A percentile compares a stretch with the other conserved stretches of the same genome.
phyloP scores from a whole-genome alignment of 2,888 invertebrate species.

The Galerucella calmariensis region DNA sequence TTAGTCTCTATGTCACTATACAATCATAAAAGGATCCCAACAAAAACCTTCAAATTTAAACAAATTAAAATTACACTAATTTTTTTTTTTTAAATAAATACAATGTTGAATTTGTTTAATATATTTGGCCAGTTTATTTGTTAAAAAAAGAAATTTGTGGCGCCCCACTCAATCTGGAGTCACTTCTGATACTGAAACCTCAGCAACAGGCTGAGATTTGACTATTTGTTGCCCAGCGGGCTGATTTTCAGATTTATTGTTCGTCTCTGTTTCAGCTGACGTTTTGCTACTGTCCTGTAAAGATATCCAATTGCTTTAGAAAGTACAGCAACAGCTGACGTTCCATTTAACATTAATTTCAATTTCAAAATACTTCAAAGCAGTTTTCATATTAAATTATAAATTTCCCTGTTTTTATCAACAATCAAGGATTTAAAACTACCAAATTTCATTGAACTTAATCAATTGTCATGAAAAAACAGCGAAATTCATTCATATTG shows the following conservation, averaged over 20 bases:
- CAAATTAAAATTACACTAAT: slow-evolving; percentile 38
- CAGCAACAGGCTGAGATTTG: slow-evolving; percentile 54
- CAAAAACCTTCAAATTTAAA: slow-evolving; percentile 30
- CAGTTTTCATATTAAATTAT: slow-evolving; percentile 38
- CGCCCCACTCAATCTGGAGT: slow-evolving; percentile 50
- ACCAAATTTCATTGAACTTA: too few relatives aligned
- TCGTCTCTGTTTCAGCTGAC: slow-evolving; percentile 64
- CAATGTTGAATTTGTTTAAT: slow-evolving; percentile 27
- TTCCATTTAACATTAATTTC: slow-evolving; percentile 27
- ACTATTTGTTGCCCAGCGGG: slow-evolving; percentile 50
- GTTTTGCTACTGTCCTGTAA: slow-evolving; percentile 67
- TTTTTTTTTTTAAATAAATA: slow-evolving; percentile 26
- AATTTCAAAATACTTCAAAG: slow-evolving; percentile 36
- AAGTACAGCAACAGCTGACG: slow-evolving; percentile 41
- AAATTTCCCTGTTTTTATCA: slow-evolving; percentile 32
- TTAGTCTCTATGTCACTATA: slow-evolving; percentile 39
- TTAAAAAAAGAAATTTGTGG: slow-evolving; percentile 28
- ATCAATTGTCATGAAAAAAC: slow-evolving; percentile 7
- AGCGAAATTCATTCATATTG: slow-evolving; percentile 32
- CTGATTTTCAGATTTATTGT: slow-evolving; percentile 59
- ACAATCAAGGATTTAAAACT: neutral
- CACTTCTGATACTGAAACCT: slow-evolving; percentile 55
- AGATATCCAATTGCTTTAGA: slow-evolving; percentile 62
- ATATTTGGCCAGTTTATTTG: slow-evolving; percentile 27
- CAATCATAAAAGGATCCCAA: slow-evolving; percentile 43